These are phyloP conservation scores for Eupeodes latifasciatus DNA, from an alignment of 2,888 invertebrate species.

Conservation along the genomic window DNA sequence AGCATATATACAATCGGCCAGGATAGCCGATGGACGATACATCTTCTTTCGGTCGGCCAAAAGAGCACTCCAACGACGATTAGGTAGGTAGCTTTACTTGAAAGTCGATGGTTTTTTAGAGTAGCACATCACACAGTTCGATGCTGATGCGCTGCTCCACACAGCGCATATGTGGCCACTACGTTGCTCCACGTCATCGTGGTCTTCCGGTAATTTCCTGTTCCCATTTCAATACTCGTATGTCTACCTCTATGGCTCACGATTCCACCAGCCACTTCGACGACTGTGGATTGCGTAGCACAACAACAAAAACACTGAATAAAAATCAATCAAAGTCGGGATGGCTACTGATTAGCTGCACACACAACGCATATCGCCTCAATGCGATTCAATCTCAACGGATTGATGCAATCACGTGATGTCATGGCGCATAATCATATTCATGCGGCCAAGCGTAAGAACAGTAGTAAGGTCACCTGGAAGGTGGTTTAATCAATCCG, in stretches of 20 bases:
- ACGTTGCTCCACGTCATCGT: conserved; percentile 24
- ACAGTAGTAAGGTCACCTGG: conserved; percentile 83
- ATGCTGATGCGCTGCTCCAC: not conserved
- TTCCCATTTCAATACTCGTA: conserved; percentile 47
- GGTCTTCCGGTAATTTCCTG: conserved; percentile 75
- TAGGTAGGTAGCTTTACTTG: conserved; percentile 16
- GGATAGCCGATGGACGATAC: conserved; percentile 46
- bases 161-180: conserved; percentile 36
- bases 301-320: not conserved
- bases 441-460: conserved; percentile 79
- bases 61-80: conserved; percentile 53
- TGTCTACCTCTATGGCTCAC: conserved; percentile 4
- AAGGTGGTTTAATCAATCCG: conserved; percentile 83
- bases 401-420: conserved; percentile 76
- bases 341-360: conserved; percentile 66
- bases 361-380: conserved; percentile 52
- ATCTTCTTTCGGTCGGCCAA: conserved; percentile 32
- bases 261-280: conserved; percentile 62
- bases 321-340: conserved; percentile 73
- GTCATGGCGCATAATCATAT: conserved; percentile 74
- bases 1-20: conserved; percentile 2
- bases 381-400: conserved; percentile 68
- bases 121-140: conserved; percentile 23
- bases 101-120: conserved; percentile 60
- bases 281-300: conserved; percentile 19